Conservation (phyloP, 2,888 invertebrate species). For the Hydropsyche betteni region DNA sequence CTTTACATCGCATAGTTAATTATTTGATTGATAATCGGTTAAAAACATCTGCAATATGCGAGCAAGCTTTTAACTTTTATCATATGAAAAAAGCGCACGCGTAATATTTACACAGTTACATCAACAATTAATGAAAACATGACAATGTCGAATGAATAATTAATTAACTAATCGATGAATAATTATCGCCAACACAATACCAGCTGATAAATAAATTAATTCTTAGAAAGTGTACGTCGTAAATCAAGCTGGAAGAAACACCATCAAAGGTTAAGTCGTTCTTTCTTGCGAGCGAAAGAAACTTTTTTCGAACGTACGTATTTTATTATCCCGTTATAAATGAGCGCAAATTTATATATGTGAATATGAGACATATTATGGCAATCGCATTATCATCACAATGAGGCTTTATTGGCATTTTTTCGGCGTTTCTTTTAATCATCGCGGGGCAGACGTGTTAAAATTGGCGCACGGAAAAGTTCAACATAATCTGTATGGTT, state of each 20-base stretch:
- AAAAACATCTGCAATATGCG: too few species aligned
- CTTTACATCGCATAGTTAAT: too few species aligned
- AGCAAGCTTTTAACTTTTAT: too few species aligned
- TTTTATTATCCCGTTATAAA: neutral
- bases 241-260: constrained; percentile 16
- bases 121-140: constrained; percentile 32
- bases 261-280: constrained; percentile 23
- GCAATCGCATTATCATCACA: too few species aligned
- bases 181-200: constrained; percentile 27
- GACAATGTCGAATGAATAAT: constrained; percentile 35
- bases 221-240: constrained; percentile 27
- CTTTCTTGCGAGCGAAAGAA: constrained; percentile 12
- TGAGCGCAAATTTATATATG: too few species aligned
- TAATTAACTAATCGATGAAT: constrained; percentile 33
- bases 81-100: neutral
- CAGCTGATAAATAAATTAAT: constrained; percentile 29
- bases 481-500: too few species aligned
- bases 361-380: too few species aligned
- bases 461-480: too few species aligned
- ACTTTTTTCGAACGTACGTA: constrained; percentile 3
- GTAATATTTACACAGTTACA: constrained; percentile 18
- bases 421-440: too few species aligned
- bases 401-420: too few species aligned
- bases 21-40: too few species aligned
- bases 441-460: too few species aligned